Conservation (phyloP, 1,140 invertebrate species). For the Drosophila nigrodunni region DNA sequence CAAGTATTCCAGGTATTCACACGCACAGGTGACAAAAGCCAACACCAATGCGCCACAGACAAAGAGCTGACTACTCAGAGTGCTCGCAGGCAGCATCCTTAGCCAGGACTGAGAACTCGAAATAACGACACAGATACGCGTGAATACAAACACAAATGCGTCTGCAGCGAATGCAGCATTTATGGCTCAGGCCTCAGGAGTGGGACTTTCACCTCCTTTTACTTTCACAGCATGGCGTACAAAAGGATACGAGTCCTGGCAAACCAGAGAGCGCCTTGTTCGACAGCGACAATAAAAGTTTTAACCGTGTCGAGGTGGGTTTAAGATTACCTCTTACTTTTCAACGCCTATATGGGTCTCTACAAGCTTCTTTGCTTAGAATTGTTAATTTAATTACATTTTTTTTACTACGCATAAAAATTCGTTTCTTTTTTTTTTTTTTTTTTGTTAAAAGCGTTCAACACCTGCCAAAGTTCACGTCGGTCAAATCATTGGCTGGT, state of each 20-base stretch:
- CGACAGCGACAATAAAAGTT: constrained; percentile 69
- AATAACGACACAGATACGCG: constrained; percentile 13
- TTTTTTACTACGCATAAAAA: constrained; percentile 11
- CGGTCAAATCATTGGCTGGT: constrained; percentile 43
- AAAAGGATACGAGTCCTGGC: constrained; percentile 26
- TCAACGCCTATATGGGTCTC: not conserved
- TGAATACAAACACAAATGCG: constrained; percentile 22
- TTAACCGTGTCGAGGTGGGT: constrained; percentile 1
- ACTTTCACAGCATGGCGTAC: not conserved
- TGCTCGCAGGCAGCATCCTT: constrained; percentile 8
- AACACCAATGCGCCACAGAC: constrained; percentile 31
- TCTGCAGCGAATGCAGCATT: constrained; percentile 67
- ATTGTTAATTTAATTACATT: constrained; percentile 58
- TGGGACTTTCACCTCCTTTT: not conserved
- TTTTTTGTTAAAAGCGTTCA: constrained; percentile 12
- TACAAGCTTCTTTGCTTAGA: constrained; percentile 2
- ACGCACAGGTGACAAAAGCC: constrained; percentile 69
- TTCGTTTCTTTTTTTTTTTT: constrained; percentile 39
- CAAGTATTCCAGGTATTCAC: constrained; percentile 66
- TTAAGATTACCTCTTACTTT: constrained; percentile 1
- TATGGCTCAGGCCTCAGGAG: constrained; percentile 23
- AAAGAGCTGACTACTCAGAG: constrained; percentile 13
- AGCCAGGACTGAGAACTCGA: constrained; percentile 16
- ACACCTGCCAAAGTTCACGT: constrained; percentile 27
- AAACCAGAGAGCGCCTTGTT: constrained; percentile 30